phyloP scores from a whole-genome alignment of 2,797 vertebrate genomes.

The Sternarchorhynchus goeldii region DNA sequence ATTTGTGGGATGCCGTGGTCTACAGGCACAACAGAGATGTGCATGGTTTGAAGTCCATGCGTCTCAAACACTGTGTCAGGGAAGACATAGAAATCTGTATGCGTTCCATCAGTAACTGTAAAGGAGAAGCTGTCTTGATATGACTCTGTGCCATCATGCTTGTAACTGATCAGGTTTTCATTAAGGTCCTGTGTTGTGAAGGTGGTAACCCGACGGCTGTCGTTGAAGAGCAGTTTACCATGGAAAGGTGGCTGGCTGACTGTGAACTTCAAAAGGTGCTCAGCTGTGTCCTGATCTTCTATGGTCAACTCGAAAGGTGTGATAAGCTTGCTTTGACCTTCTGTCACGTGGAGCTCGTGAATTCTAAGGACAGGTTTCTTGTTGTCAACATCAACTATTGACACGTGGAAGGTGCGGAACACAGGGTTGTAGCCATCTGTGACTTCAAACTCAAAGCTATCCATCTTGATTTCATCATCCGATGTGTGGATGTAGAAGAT shows the following conservation, averaged over 20 bases:
- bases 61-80: constrained; percentile 91
- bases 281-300: constrained; percentile 90
- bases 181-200: constrained; percentile 95
- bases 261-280: constrained; percentile 81
- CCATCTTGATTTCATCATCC: constrained; percentile 95
- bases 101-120: constrained; percentile 89
- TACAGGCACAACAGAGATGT: constrained; percentile 79
- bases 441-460: constrained; percentile 96
- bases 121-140: constrained; percentile 90
- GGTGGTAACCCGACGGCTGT: constrained; percentile 70
- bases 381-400: constrained; percentile 92
- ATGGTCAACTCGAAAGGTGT: constrained; percentile 92
- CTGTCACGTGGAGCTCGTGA: constrained; percentile 81
- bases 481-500: constrained; percentile 94
- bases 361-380: constrained; percentile 92
- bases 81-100: constrained; percentile 90
- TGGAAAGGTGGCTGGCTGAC: constrained; percentile 86
- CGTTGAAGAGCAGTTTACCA: constrained; percentile 86
- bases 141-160: constrained; percentile 86
- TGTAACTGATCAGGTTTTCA: constrained; percentile 94
- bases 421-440: constrained; percentile 93
- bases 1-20: constrained; percentile 87
- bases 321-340: constrained; percentile 88
- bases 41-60: constrained; percentile 85
- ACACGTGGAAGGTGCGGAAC: constrained; percentile 92